Base-by-base conservation (phyloP, 92 coral and sea anemone species). In the Isaurus tuberculatus region DNA sequence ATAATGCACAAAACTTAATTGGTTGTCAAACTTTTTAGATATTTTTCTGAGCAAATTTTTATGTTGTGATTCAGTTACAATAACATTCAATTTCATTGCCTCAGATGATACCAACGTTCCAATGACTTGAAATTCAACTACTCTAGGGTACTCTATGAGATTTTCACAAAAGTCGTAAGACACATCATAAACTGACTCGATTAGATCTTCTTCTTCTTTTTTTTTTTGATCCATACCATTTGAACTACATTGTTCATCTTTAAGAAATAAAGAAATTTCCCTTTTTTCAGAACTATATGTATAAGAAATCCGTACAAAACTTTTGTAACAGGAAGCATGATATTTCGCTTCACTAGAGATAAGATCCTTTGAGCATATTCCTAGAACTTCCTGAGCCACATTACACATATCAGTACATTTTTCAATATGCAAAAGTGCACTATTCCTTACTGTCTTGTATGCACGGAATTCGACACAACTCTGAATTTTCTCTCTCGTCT, bases 291-390 rank as follows among this genome's bases (percentile, higher is more conserved):
- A 63, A 0, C 32, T 28, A 63, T 22, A 20, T n/a, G 60, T 42
- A 0, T 84, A 84, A 0, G 65, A 22, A 32, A 86, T 80, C 10
- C 86, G 27, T 61, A 86, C 89, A 68, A 86, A 86, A 28, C 11
- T 43, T 33, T 86, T 86, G 70, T 79, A 86, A 68, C 86, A 86
- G 29, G 90, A 80, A 65, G 81, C 53, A 36, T 86, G 90, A 55
- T 86, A 86, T 36, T 81, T 80, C 29, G 90, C 90, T 80, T 87
- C 90, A 2, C 87, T 87, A 55, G 69, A 65, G 9, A 70, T 25
- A n/a, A 79, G 79, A 67, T 87, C 87, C 53, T 87, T 82, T 70
- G 81, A 49, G 64, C 87, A 87, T 5, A 87, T 81, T 48, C 90
- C 80, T 28, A 70, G 31, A 20, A 82, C 83, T 30, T 87, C 87